These are phyloP conservation scores for Galerucella pusilla DNA, from an alignment of 2,888 invertebrate species.

Conservation along the genomic window DNA sequence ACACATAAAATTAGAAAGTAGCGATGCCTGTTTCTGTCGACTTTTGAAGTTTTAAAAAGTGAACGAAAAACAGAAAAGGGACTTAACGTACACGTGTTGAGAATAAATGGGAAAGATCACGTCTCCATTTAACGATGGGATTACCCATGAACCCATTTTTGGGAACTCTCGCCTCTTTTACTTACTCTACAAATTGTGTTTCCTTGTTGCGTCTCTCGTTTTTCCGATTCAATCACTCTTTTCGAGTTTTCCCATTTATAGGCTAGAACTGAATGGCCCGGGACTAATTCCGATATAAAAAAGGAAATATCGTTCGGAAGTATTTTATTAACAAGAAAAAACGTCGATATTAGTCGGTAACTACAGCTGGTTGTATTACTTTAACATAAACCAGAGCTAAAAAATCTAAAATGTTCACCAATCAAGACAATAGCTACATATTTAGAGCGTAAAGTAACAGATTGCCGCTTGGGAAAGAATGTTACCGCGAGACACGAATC, in stretches of 20 bases:
- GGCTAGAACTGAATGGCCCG: neutral
- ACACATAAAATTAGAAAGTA: conserved; percentile 54
- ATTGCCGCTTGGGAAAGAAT: no score
- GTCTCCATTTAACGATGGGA: conserved; percentile 64
- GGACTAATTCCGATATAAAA: conserved; percentile 2
- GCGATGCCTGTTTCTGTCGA: conserved; percentile 58
- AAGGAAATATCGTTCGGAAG: neutral
- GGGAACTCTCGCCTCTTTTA: conserved; percentile 55
- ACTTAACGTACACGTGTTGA: conserved; percentile 54
- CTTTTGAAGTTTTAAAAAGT: conserved; percentile 41
- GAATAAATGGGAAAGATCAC: conserved; percentile 62
- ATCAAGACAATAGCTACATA: no score
- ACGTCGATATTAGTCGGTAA: no score
- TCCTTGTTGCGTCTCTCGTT: conserved; percentile 61
- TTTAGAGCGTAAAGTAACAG: no score
- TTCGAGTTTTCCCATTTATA: conserved; percentile 32
- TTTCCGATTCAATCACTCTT: conserved; percentile 61
- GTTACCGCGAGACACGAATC: no score
- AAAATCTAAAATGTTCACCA: no score
- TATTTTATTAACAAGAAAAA: no score
- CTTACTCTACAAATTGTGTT: conserved; percentile 65
- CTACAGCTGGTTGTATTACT: no score
- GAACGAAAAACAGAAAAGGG: conserved; percentile 38
- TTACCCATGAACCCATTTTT: conserved; percentile 59
- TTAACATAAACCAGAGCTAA: no score